Evolutionary conservation across 2,888 invertebrate genomes (phyloP).

Genomic region (Loripinus fragilis): DNA sequence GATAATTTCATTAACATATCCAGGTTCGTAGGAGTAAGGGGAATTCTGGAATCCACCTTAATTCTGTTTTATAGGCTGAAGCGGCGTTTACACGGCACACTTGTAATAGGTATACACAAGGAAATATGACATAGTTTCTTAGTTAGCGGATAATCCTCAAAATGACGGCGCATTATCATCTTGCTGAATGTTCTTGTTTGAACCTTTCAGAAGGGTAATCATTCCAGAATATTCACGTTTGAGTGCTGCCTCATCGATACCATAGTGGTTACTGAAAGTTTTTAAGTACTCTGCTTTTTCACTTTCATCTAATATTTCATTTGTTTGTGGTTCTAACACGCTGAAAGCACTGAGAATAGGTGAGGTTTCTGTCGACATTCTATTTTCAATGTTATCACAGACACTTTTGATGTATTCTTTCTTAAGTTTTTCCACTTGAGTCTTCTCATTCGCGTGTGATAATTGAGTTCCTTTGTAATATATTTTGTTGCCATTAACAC

Average conservation of each 20-base stretch:
- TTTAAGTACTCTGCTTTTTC: not conserved
- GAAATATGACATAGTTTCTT: conserved; percentile 3
- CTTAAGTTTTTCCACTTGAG: not conserved
- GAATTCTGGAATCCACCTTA: conserved; percentile 23
- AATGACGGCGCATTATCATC: not conserved
- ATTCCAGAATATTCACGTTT: no score
- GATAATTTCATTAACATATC: conserved; percentile 22
- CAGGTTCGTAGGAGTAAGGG: conserved; percentile 22
- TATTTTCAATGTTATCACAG: conserved; percentile 12
- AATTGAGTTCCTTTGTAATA: conserved; percentile 6
- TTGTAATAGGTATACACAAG: conserved; percentile 29
- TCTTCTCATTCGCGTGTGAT: conserved; percentile 12
- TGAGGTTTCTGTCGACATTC: conserved; percentile 2
- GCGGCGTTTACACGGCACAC: conserved; percentile 34
- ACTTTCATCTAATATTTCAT: not conserved
- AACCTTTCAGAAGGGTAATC: conserved; percentile 11
- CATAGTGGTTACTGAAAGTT: not conserved
- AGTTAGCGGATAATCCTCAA: conserved; percentile 28
- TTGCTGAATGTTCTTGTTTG: conserved; percentile 18
- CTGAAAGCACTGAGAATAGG: conserved; percentile 17
- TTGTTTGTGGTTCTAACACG: not conserved
- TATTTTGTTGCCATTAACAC: not conserved
- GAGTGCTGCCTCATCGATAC: not conserved
- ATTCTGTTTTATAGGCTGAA: conserved; percentile 32
- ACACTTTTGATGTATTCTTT: conserved; percentile 11